A percentile compares a stretch with the other conserved stretches of the same genome.
These are phyloP conservation scores for Euura lappo DNA, from an alignment of 1,140 invertebrate species.

Conservation along the genomic window DNA sequence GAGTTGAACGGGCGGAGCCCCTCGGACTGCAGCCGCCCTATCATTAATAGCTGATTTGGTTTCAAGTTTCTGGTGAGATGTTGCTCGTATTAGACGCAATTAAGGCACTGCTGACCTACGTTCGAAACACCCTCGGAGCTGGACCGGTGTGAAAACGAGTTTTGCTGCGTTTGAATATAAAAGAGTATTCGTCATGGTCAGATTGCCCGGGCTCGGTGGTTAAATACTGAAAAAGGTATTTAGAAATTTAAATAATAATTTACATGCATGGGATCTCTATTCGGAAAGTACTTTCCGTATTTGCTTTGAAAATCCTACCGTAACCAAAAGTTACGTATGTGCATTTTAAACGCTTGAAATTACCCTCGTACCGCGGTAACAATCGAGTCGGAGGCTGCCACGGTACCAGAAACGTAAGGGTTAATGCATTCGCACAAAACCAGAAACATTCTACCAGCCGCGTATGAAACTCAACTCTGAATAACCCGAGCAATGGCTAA, in stretches of 20 bases:
- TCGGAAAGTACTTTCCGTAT: background rate
- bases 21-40: too few species aligned
- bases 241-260: conserved; percentile 2
- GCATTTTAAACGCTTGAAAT: conserved; percentile 5
- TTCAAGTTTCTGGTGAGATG: too few species aligned
- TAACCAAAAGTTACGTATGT: background rate
- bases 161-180: background rate
- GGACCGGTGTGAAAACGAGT: background rate
- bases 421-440: background rate
- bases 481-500: too few species aligned
- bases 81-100: too few species aligned
- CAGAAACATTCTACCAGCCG: background rate
- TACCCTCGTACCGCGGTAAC: background rate
- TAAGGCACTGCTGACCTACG: too few species aligned
- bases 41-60: too few species aligned
- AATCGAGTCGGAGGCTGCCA: background rate
- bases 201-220: background rate
- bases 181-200: background rate
- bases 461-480: background rate
- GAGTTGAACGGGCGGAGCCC: too few species aligned
- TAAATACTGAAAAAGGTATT: background rate
- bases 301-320: background rate
- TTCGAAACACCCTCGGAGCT: too few species aligned
- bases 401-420: background rate
- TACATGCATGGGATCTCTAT: background rate